Conservation (phyloP, 2,888 invertebrate genomes). For the Allacma fusca region DNA sequence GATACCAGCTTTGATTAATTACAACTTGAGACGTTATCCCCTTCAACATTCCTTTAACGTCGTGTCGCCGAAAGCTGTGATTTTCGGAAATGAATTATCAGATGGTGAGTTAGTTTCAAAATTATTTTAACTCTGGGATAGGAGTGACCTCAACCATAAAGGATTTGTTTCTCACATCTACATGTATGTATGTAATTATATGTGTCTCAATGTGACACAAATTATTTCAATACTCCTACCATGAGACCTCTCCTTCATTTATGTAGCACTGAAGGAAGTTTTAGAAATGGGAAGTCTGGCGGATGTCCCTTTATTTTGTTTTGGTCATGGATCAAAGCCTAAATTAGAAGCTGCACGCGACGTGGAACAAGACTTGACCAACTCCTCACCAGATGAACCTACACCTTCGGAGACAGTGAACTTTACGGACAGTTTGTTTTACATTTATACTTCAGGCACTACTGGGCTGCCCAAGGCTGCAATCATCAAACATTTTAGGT, state of each 20-base stretch:
- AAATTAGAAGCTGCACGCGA: conserved; percentile 44
- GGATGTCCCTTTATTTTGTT: conserved; percentile 49
- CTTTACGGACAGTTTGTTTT: conserved; percentile 82
- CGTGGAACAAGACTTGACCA: conserved; percentile 49
- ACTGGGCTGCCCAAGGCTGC: conserved; percentile 73
- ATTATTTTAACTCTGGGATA: too few species aligned
- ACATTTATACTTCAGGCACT: conserved; percentile 96
- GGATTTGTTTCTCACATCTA: too few species aligned
- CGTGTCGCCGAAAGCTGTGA: conserved; percentile 83
- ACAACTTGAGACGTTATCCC: conserved; percentile 83
- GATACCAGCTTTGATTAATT: conserved; percentile 89
- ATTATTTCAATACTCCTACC: not conserved
- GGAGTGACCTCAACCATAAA: too few species aligned
- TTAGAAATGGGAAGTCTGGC: conserved; percentile 46
- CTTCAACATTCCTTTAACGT: conserved; percentile 87
- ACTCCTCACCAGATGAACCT: conserved; percentile 42
- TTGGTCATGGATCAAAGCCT: conserved; percentile 47
- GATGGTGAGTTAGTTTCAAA: conserved; percentile 68
- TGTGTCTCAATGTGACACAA: too few species aligned
- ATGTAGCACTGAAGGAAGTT: conserved; percentile 52
- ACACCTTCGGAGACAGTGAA: conserved; percentile 64
- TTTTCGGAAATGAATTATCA: conserved; percentile 77
- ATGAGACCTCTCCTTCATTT: not conserved
- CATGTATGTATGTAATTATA: not conserved
- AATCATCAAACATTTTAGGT: conserved; percentile 57